Evolutionary conservation across 2,888 invertebrate genomes (phyloP).

Genomic region (Meiosimyza decipiens): DNA sequence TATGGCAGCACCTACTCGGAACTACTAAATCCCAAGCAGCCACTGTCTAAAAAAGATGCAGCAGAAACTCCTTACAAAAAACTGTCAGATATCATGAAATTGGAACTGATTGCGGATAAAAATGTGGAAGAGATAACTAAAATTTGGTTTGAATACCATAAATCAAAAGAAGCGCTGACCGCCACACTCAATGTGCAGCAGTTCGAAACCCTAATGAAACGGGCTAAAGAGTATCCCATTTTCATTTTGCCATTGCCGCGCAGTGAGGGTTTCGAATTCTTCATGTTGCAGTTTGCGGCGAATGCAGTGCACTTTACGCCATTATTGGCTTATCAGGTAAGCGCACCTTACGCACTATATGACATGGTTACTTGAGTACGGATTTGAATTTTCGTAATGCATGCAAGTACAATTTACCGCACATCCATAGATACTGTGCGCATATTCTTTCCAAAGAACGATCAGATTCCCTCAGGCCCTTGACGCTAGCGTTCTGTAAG

Average conservation of each 20-base stretch:
- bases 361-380: too few species aligned
- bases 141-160: conserved; percentile 87
- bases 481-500: too few species aligned
- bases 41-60: conserved; percentile 52
- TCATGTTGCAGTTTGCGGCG: conserved; percentile 79
- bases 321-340: conserved; percentile 82
- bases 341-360: background rate
- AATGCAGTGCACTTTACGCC: conserved; percentile 86
- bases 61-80: conserved; percentile 68
- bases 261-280: conserved; percentile 86
- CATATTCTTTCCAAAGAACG: too few species aligned
- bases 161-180: conserved; percentile 79
- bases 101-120: conserved; percentile 79
- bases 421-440: too few species aligned
- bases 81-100: conserved; percentile 80
- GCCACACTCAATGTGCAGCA: conserved; percentile 75
- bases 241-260: conserved; percentile 86
- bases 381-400: too few species aligned
- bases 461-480: too few species aligned
- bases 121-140: conserved; percentile 75
- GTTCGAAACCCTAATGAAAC: conserved; percentile 71
- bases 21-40: conserved; percentile 73
- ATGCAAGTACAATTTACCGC: too few species aligned
- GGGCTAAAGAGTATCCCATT: conserved; percentile 73
- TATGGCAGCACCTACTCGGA: conserved; percentile 72